phyloP scores from a whole-genome alignment of 2,113 vertebrate species.

The Meles meles region DNA sequence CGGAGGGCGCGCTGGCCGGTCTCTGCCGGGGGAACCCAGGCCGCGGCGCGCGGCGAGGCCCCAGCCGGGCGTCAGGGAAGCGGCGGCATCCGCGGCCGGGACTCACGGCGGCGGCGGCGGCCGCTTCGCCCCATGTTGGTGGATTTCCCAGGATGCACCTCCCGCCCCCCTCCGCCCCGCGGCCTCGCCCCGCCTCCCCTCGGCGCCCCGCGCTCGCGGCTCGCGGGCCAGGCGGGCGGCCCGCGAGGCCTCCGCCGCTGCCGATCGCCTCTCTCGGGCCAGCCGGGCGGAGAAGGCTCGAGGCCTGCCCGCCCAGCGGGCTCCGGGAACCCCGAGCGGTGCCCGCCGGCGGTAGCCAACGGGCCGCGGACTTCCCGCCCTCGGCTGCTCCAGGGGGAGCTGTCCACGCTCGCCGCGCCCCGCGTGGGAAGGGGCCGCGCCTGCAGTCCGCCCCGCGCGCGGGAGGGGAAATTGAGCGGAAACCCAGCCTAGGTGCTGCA shows the following conservation, averaged over 20 bases:
- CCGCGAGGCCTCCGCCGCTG: not conserved
- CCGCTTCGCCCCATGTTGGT: conserved; percentile 85
- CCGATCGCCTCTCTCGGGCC: not conserved
- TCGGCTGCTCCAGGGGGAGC: not conserved
- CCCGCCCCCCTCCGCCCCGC: conserved; percentile 71
- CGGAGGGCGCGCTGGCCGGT: conserved; percentile 53
- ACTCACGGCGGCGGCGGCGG: conserved; percentile 52
- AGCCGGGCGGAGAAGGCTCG: not conserved
- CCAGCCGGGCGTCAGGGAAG: conserved; percentile 67
- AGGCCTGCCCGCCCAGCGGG: not conserved
- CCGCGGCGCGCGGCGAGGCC: conserved; percentile 28
- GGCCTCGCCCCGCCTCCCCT: conserved; percentile 65
- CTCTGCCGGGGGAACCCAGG: not conserved
- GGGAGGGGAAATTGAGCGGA: not conserved
- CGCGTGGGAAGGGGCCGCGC: conserved; percentile 9
- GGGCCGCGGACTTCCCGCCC: not conserved
- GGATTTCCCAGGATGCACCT: conserved; percentile 89
- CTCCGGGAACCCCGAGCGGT: not conserved
- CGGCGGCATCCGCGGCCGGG: conserved; percentile 4
- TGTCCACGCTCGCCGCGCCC: not conserved
- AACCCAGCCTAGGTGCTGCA: not conserved
- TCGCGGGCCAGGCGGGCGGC: not conserved
- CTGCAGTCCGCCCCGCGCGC: not conserved
- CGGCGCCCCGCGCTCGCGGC: conserved; percentile 39
- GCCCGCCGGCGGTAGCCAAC: not conserved